Base-by-base conservation (phyloP, 2,797 vertebrate species). In the Adelosebastes latens region DNA sequence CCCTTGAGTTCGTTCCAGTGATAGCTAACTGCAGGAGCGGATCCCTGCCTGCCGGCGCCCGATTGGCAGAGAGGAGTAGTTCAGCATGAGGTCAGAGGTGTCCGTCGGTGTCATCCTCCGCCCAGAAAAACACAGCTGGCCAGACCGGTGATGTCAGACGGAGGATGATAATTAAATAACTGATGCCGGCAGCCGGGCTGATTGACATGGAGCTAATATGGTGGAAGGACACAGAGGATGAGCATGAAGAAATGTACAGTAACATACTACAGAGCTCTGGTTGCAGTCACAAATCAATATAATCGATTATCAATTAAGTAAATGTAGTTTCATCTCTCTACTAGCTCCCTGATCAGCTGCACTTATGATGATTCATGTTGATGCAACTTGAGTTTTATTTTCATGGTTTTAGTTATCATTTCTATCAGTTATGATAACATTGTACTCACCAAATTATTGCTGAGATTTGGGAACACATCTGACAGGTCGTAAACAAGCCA, bases 81-180 rank as follows among this genome's bases (percentile, higher is more conserved):
- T 95, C 93, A 93, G 73, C 14, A 24, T 79, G 74, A 88, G 94
- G 94, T 94, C 93, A 93, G 86, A 93, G 94, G 92, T 93, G 87
- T 90, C 83, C 72, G 82, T 86, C 77, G 66, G 88, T 92, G 92
- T 95, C 91, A 87, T 90, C 84, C 78, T 87, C 78, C 65, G 64
- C 79, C 89, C 93, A 92, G 92, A 93, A 93, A 93, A 95, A 96
- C 95, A 96, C 95, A 95, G 95, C 95, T 96, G 95, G 91, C 69
- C 80, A 27, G 73, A 75, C 64, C 75, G 78, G 85, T 94, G 92
- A 95, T 94, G 93, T 94, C 91, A 95, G 86, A 73, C 6, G 9
- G 55, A 80, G 73, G 34, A 91, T 74, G 79, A 84, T 94, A 92
- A 94, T 95, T 94, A 90, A 93, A 94, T 93, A 91, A 91, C 83